A percentile compares a stretch with the other conserved stretches of the same genome.
Conservation (phyloP, 2,113 vertebrate genomes). For the Catagonus wagneri region DNA sequence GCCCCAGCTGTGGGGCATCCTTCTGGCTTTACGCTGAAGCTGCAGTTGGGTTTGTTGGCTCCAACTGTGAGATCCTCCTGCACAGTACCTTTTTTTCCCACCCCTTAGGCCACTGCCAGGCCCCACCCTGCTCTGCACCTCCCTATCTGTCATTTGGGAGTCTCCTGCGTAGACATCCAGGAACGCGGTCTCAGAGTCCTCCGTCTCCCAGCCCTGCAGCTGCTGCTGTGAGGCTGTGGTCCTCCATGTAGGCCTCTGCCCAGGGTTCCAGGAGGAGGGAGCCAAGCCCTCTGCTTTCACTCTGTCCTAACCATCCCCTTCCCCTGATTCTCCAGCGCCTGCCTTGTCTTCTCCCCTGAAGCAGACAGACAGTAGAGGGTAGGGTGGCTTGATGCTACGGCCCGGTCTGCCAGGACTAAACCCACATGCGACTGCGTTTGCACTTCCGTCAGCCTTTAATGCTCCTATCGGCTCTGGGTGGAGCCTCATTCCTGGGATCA, state of each 20-base stretch:
- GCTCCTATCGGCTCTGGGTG: neutral
- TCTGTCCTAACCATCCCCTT: neutral
- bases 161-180: neutral
- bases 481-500: neutral
- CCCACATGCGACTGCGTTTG: neutral
- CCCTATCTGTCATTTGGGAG: neutral
- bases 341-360: neutral
- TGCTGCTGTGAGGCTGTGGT: neutral
- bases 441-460: neutral
- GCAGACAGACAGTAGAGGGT: neutral
- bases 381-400: neutral
- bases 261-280: no score
- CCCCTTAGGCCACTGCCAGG: neutral
- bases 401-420: fast-evolving
- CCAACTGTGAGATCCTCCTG: neutral
- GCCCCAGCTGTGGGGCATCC: neutral
- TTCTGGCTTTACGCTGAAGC: neutral
- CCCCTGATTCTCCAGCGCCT: fast-evolving
- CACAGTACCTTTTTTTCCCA: neutral
- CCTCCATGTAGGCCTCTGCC: neutral
- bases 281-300: neutral
- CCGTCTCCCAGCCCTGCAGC: fast-evolving
- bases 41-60: neutral
- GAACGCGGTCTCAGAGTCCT: neutral
- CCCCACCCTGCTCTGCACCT: no score